Percentiles rank a stretch among this genome's conserved stretches.
Conservation (phyloP, 2,113 vertebrate species). For the Spermophilus dauricus region DNA sequence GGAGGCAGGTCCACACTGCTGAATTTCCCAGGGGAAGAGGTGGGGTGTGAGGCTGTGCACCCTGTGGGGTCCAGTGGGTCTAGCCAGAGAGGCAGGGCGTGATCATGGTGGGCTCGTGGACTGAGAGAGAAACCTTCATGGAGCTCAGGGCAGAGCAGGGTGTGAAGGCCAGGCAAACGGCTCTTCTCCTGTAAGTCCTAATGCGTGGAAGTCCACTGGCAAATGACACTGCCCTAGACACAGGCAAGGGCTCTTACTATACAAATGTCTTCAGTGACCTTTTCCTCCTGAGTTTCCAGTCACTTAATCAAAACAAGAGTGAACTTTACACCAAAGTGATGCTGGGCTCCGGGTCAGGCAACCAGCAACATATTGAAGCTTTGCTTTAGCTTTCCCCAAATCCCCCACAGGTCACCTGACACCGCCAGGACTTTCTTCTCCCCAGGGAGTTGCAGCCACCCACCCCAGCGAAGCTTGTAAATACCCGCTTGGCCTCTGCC, state of each 20-base stretch:
- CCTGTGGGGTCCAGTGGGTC: accelerated
- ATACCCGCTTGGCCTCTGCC: not conserved
- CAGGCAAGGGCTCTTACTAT: not conserved
- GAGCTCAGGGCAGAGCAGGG: not conserved
- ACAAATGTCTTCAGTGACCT: not conserved
- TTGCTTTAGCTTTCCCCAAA: not conserved
- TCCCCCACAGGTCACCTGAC: not conserved
- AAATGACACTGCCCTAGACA: not conserved
- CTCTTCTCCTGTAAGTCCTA: too few species aligned
- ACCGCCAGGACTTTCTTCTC: not conserved
- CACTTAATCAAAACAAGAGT: not conserved
- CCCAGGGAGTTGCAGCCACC: not conserved
- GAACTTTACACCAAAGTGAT: not conserved
- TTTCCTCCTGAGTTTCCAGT: not conserved
- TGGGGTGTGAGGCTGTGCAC: accelerated
- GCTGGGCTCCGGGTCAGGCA: not conserved
- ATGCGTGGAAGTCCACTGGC: not conserved
- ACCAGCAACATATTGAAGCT: not conserved
- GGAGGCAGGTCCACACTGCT: not conserved
- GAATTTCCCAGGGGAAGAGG: not conserved
- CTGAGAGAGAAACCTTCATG: not conserved
- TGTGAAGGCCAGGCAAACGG: accelerated
- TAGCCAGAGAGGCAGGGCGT: not conserved
- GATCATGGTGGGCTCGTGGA: not conserved
- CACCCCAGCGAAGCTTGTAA: not conserved